These are phyloP conservation scores for Daptonema setosum DNA, from an alignment of 2,888 invertebrate species.

Conservation along the genomic window DNA sequence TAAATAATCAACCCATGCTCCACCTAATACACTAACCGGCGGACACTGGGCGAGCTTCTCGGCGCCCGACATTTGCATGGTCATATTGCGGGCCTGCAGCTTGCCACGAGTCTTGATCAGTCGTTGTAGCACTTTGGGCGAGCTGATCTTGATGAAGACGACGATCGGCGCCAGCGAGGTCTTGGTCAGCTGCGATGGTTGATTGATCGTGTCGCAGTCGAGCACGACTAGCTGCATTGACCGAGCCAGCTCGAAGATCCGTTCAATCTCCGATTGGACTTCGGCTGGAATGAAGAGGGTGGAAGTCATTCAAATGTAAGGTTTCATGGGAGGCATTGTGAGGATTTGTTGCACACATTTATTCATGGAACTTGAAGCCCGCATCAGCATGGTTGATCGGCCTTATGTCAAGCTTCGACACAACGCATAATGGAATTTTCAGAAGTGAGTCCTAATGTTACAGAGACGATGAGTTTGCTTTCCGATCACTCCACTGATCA, in stretches of 20 bases:
- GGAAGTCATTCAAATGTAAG: not conserved
- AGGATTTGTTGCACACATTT: too few relatives aligned
- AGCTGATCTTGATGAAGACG: constrained; percentile 92
- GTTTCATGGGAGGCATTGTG: too few relatives aligned
- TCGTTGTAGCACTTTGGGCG: constrained; percentile 63
- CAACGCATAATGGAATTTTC: too few relatives aligned
- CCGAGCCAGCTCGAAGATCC: constrained; percentile 89
- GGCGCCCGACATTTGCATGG: constrained; percentile 92
- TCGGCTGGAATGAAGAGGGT: constrained; percentile 37
- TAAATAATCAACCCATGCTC: too few relatives aligned
- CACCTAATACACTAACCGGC: constrained; percentile 35
- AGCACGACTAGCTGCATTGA: constrained; percentile 66
- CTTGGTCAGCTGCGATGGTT: constrained; percentile 92
- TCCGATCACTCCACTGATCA: too few relatives aligned
- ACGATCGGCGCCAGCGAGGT: constrained; percentile 89
- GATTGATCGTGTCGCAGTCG: constrained; percentile 98
- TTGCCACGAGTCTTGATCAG: constrained; percentile 92
- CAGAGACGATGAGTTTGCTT: too few relatives aligned
- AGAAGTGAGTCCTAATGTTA: too few relatives aligned
- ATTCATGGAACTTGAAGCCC: too few relatives aligned
- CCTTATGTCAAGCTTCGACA: too few relatives aligned
- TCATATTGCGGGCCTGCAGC: constrained; percentile 80
- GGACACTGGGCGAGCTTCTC: constrained; percentile 92
- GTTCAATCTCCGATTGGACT: constrained; percentile 81
- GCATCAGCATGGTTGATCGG: too few relatives aligned